Evolutionary conservation across 2,797 vertebrate species (phyloP).

Genomic region (Aythya fuligula): DNA sequence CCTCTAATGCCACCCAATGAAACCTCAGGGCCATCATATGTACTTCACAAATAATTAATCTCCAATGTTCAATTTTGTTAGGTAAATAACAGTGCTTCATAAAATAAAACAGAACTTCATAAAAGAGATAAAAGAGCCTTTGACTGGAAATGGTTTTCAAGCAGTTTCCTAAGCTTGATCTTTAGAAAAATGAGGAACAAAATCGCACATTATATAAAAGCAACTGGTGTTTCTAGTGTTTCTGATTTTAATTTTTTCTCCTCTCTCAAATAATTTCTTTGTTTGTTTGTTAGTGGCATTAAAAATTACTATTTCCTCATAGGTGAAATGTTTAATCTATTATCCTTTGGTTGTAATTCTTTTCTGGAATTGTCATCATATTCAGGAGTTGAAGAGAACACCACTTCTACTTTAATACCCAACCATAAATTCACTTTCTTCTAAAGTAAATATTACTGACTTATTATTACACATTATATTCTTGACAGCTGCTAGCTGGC

Average conservation of each 20-base stretch:
- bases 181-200: slow-evolving; percentile 58
- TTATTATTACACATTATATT: neutral
- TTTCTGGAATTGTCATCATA: slow-evolving; percentile 5
- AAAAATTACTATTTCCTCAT: neutral
- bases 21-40: slow-evolving; percentile 6
- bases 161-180: slow-evolving; percentile 42
- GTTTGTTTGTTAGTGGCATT: neutral
- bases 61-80: slow-evolving; percentile 36
- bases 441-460: slow-evolving; percentile 20
- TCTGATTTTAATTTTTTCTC: slow-evolving; percentile 46
- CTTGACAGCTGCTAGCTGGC: neutral
- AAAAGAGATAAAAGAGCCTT: slow-evolving; percentile 26
- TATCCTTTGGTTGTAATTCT: slow-evolving; percentile 28
- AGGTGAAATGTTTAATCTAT: slow-evolving; percentile 19
- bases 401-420: neutral
- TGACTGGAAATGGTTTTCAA: slow-evolving; percentile 66
- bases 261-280: neutral
- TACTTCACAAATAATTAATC: slow-evolving; percentile 60
- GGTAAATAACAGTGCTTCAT: slow-evolving; percentile 44
- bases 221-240: slow-evolving; percentile 17
- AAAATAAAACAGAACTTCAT: slow-evolving; percentile 44
- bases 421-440: neutral
- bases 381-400: neutral
- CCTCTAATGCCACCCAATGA: slow-evolving; percentile 5
- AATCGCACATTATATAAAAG: slow-evolving; percentile 48